A percentile compares a stretch with the other conserved stretches of the same genome.
These are phyloP conservation scores for Laterallus jamaicensis DNA, from an alignment of 2,113 vertebrate species.

Conservation along the genomic window DNA sequence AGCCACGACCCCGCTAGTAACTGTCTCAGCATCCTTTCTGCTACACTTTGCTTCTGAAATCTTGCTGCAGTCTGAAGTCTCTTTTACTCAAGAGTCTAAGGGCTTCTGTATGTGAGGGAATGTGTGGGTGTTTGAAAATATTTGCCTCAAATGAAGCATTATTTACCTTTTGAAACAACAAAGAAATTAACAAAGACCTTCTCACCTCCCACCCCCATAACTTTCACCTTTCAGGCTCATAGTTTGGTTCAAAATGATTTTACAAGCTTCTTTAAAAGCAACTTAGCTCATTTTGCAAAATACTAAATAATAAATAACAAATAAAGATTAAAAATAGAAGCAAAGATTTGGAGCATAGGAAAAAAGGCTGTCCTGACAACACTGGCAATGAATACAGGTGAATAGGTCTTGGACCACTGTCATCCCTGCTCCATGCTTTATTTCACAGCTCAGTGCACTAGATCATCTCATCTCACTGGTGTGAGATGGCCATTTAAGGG, in stretches of 20 bases:
- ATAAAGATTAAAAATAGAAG: background rate
- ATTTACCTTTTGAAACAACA: background rate
- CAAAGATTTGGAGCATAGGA: background rate
- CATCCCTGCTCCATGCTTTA: background rate
- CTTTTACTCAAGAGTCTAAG: background rate
- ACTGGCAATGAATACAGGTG: background rate
- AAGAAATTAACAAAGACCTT: background rate
- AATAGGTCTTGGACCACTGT: background rate
- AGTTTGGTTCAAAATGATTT: background rate
- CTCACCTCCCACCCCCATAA: background rate
- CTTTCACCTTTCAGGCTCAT: background rate
- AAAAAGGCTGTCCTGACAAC: background rate
- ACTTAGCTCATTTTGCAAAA: background rate
- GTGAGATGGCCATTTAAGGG: conserved; percentile 21
- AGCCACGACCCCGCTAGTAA: background rate
- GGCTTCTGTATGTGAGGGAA: background rate
- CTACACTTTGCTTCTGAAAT: background rate
- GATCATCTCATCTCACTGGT: background rate
- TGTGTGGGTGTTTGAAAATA: background rate
- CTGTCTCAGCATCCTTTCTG: background rate
- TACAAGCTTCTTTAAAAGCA: background rate
- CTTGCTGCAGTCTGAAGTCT: background rate
- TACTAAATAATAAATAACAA: background rate
- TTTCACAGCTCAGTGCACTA: conserved; percentile 31
- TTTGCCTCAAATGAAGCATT: background rate